phyloP scores from a whole-genome alignment of 2,797 vertebrate genomes.

The Remorina albescens region DNA sequence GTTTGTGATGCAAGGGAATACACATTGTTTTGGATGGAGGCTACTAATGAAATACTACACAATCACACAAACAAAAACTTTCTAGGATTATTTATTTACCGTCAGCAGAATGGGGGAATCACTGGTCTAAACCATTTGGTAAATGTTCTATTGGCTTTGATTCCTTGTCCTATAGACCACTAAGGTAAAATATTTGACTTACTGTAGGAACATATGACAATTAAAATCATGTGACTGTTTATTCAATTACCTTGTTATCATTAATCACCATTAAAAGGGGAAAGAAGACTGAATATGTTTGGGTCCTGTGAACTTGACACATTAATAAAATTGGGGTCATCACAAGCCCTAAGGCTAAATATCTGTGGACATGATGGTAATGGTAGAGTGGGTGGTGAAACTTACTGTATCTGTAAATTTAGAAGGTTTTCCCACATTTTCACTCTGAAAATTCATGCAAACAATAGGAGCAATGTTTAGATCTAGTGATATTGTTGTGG shows the following conservation, averaged over 20 bases:
- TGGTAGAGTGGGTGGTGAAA: conserved; percentile 9
- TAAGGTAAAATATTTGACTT: not conserved
- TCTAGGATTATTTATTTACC: not conserved
- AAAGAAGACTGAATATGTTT: conserved; percentile 13
- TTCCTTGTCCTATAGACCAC: too few relatives aligned
- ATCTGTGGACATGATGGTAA: conserved; percentile 15
- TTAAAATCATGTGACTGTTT: not conserved
- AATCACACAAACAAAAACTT: not conserved
- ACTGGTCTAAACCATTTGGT: not conserved
- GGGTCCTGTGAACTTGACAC: not conserved
- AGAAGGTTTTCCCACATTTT: conserved; percentile 58
- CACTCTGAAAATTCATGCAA: conserved; percentile 63
- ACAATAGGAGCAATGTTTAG: conserved; percentile 55
- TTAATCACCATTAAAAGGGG: not conserved
- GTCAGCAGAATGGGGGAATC: not conserved
- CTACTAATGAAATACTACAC: not conserved
- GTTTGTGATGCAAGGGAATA: conserved; percentile 10
- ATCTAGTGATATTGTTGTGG: not conserved
- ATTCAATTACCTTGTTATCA: not conserved
- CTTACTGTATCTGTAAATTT: conserved; percentile 66
- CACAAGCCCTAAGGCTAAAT: conserved; percentile 1
- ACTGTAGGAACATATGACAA: not conserved
- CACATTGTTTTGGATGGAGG: not conserved
- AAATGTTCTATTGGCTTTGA: not conserved
- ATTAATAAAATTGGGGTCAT: conserved; percentile 11